Conservation (phyloP, 2,113 vertebrate species). For the Clarias batrachus region DNA sequence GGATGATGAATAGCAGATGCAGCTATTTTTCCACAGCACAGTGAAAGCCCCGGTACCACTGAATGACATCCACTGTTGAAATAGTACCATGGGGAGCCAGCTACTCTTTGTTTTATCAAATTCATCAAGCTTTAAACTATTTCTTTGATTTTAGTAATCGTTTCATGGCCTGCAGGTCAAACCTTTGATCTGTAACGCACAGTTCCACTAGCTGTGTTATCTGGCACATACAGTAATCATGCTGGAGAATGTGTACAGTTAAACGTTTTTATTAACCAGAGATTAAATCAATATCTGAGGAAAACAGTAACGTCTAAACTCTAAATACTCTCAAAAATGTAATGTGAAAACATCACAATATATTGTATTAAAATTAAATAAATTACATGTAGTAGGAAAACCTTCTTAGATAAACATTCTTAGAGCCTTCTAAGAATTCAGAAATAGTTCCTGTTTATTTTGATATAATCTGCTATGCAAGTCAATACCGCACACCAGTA, state of each 20-base stretch:
- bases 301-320: background rate
- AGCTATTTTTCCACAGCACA: conserved; percentile 37
- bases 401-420: background rate
- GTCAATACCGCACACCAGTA: background rate
- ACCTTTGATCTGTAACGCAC: background rate
- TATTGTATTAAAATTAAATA: background rate
- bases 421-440: background rate
- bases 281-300: background rate
- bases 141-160: background rate
- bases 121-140: conserved; percentile 17
- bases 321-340: background rate
- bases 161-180: background rate
- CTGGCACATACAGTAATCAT: background rate
- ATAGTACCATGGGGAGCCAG: conserved; percentile 1
- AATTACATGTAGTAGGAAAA: background rate
- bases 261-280: background rate
- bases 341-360: background rate
- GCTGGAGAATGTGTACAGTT: no score
- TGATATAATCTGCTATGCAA: background rate
- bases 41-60: background rate
- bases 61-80: background rate
- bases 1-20: conserved; percentile 38
- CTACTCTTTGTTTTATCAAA: background rate
- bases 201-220: background rate
- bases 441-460: background rate